phyloP scores from a whole-genome alignment of 2,888 invertebrate species.

The Latrodectus hesperus region DNA sequence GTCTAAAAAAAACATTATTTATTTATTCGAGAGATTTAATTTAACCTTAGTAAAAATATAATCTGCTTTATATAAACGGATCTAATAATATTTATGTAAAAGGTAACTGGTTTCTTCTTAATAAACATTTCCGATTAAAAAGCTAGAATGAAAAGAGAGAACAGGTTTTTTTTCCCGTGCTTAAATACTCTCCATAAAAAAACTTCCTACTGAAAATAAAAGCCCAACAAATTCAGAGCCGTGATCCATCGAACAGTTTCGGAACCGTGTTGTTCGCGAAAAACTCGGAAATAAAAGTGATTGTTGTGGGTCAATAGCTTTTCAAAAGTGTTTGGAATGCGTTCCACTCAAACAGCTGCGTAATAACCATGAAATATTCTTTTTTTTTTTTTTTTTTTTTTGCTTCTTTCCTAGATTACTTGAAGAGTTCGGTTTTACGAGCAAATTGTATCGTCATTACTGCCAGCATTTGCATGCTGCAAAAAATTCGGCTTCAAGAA shows the following conservation, averaged over 20 bases:
- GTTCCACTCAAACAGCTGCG: conserved; percentile 47
- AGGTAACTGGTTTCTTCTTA: too few relatives aligned
- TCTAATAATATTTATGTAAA: too few relatives aligned
- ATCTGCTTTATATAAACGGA: too few relatives aligned
- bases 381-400: neutral
- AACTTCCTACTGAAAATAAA: conserved; percentile 32
- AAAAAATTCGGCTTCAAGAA: neutral
- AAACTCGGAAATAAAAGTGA: conserved; percentile 14
- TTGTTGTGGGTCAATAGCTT: conserved; percentile 64
- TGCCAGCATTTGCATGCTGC: neutral
- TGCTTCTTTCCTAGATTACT: neutral
- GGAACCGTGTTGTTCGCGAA: conserved; percentile 4
- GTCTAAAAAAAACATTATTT: too few relatives aligned
- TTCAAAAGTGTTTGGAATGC: conserved; percentile 51
- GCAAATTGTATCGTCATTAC: too few relatives aligned
- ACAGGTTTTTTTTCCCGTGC: neutral
- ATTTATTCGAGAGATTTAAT: too few relatives aligned
- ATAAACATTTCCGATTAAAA: too few relatives aligned
- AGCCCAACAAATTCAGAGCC: conserved; percentile 10
- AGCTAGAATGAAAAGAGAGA: too few relatives aligned
- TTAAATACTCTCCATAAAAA: conserved; percentile 21
- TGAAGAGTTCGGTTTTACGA: too few relatives aligned
- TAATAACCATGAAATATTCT: conserved; percentile 46
- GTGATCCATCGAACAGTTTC: conserved; percentile 37
- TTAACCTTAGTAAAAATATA: too few relatives aligned